Base-by-base conservation (phyloP, 1,140 invertebrate species). In the Magallana ariakensis region DNA sequence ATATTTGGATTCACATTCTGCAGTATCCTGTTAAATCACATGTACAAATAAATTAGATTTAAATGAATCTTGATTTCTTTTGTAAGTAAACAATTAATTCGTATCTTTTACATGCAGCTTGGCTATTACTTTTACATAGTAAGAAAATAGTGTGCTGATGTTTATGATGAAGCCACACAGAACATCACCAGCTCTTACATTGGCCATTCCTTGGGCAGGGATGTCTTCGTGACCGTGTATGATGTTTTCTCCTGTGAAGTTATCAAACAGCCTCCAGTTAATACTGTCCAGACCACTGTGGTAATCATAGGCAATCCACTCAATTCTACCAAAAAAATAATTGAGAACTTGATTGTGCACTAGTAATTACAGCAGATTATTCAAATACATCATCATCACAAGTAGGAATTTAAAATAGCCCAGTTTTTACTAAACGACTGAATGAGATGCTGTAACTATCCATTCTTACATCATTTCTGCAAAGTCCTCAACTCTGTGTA, bases 271-370 rank as follows among this genome's bases (percentile, higher is more conserved):
- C 19, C 82, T 87, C 90, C 90, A 91, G 56, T 84, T 66, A 4
- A 91, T 83, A 66, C 60, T 90, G 15, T 89, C 58, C 70, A 91
- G 57, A 7, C 90, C 90, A 81, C 90, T 91, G 82, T 91, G 88
- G 80, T 84, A 80, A 62, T 91, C 90, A 82, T 88, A 91, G 0
- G 89, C 89, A 62, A 85, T 85, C 90, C 90, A 91, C 62, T 91
- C 90, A 26, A 91, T 89, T 15, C 90, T 91, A 82, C 83, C 4
- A 75, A 13, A 80, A 46, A 46, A 46, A 4, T 33, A 46, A 46
- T 5, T 46, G 33, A 4, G 33, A 4, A 46, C 33, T 46, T 46
- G 33, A 5, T 4, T 46, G 33, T 46, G 0, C 33, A 46, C 0
- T 46, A 46, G 33, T 0, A 46, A 46, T n/a, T n/a, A n/a, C 33